A percentile compares a stretch with the other conserved stretches of the same genome.
phyloP scores from a whole-genome alignment of 2,888 invertebrate species.

The Ennomos fuscantarius region DNA sequence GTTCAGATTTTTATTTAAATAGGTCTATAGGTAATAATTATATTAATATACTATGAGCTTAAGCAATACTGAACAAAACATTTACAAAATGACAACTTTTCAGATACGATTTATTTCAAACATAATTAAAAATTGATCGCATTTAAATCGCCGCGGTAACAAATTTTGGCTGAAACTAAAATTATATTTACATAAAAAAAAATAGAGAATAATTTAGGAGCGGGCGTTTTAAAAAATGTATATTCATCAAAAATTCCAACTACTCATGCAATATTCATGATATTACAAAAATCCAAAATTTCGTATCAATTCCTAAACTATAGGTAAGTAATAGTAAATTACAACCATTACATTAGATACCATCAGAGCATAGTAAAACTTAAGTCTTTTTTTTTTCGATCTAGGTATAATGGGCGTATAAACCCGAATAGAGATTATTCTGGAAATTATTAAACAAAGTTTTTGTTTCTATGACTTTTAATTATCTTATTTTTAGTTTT shows the following conservation, averaged over 20 bases:
- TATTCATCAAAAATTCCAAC: slow-evolving; percentile 67
- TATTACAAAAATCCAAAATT: slow-evolving; percentile 53
- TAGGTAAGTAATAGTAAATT: slow-evolving; percentile 32
- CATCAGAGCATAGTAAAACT: slow-evolving; percentile 5
- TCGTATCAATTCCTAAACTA: slow-evolving; percentile 61
- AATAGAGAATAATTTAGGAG: slow-evolving; percentile 48
- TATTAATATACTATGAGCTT: slow-evolving; percentile 78
- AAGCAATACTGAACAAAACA: slow-evolving; percentile 82
- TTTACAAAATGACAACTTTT: slow-evolving; percentile 75
- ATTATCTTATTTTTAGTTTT: no score
- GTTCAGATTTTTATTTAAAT: slow-evolving; percentile 67
- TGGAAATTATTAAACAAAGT: no score
- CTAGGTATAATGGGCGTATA: no score
- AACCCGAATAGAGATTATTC: no score
- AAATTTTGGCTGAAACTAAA: slow-evolving; percentile 66
- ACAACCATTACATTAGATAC: slow-evolving; percentile 22
- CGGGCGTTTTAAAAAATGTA: slow-evolving; percentile 41
- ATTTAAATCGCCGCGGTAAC: slow-evolving; percentile 61
- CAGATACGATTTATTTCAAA: slow-evolving; percentile 58
- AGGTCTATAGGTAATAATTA: slow-evolving; percentile 70
- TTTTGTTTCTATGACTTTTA: no score
- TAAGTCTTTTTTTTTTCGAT: no score
- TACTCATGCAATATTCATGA: slow-evolving; percentile 43
- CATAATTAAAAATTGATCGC: slow-evolving; percentile 48
- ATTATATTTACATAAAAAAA: slow-evolving; percentile 72